Percentiles rank a stretch among this genome's conserved stretches.
Evolutionary conservation across 2,888 invertebrate species (phyloP).

Genomic region (Polylopha cassiicola): DNA sequence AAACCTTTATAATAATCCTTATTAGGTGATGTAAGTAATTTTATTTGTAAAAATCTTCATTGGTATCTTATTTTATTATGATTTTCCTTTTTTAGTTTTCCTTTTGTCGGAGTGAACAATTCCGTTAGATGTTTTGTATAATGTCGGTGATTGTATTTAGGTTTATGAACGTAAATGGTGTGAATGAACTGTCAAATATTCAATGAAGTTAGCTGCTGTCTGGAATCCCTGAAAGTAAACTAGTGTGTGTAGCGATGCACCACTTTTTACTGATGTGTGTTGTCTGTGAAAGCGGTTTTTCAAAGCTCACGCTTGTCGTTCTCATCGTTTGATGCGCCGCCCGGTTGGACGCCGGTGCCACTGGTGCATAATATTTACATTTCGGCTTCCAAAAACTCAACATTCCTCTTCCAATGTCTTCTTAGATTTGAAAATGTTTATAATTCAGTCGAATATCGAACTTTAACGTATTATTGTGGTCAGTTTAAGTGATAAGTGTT

Average conservation of each 20-base stretch:
- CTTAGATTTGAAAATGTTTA: conserved; percentile 45
- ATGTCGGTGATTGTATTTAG: conserved; percentile 2
- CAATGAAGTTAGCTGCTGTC: conserved; percentile 65
- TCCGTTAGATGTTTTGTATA: too few relatives aligned
- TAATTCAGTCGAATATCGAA: conserved; percentile 27
- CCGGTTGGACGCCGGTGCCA: conserved; percentile 33
- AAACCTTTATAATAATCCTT: not conserved
- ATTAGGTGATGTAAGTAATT: not conserved
- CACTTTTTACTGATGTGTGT: conserved; percentile 42
- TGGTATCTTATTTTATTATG: too few relatives aligned
- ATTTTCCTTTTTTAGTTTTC: too few relatives aligned
- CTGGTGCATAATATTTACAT: conserved; percentile 38
- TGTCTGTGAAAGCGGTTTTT: conserved; percentile 47
- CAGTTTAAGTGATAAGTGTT: conserved; percentile 44
- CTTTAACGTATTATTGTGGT: conserved; percentile 27
- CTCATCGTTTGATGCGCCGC: conserved; percentile 35
- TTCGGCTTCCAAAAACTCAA: conserved; percentile 33
- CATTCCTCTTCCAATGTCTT: conserved; percentile 39
- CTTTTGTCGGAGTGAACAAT: too few relatives aligned
- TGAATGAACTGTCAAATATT: conserved; percentile 70
- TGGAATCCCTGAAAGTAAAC: conserved; percentile 34
- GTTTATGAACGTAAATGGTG: conserved; percentile 42
- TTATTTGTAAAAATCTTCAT: too few relatives aligned
- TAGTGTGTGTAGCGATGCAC: conserved; percentile 38
- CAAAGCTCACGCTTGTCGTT: conserved; percentile 38